Evolutionary conservation across 2,113 vertebrate genomes (phyloP).

Genomic region (Steatornis caripensis): DNA sequence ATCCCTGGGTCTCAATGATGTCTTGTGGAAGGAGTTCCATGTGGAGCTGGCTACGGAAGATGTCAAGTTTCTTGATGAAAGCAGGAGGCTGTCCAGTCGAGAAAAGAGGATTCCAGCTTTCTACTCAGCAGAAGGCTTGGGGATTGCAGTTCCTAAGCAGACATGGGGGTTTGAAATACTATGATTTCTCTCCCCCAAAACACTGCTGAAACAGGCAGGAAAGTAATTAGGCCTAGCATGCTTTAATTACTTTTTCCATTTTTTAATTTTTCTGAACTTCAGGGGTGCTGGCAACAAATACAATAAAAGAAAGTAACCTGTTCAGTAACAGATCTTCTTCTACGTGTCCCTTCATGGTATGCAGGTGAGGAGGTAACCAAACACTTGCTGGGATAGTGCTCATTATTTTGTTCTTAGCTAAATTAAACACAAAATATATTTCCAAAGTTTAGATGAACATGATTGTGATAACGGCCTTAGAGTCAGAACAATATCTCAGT

Average conservation of each 20-base stretch:
- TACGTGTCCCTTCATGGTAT: background rate
- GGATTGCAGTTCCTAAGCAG: conserved; percentile 14
- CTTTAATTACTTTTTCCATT: conserved; percentile 67
- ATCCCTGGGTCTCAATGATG: background rate
- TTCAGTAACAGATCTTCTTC: background rate
- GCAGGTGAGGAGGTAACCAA: conserved; percentile 17
- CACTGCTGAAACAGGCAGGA: background rate
- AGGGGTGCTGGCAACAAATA: conserved; percentile 42
- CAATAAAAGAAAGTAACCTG: background rate
- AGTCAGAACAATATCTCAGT: background rate
- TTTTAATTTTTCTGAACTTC: conserved; percentile 72
- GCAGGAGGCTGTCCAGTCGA: conserved; percentile 7
- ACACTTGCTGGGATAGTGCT: background rate
- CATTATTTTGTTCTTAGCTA: background rate
- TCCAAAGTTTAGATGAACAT: background rate
- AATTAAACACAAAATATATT: background rate
- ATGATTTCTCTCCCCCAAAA: conserved; percentile 38
- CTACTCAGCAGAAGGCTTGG: conserved; percentile 4
- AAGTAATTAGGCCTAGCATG: conserved; percentile 60
- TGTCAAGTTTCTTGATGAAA: conserved; percentile 38
- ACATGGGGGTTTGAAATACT: background rate
- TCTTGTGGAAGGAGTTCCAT: background rate
- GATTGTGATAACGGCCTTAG: background rate
- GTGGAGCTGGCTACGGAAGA: conserved; percentile 19
- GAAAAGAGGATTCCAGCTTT: background rate